Evolutionary conservation across 1,140 invertebrate genomes (phyloP).

Genomic region (Cataglyphis hispanica): DNA sequence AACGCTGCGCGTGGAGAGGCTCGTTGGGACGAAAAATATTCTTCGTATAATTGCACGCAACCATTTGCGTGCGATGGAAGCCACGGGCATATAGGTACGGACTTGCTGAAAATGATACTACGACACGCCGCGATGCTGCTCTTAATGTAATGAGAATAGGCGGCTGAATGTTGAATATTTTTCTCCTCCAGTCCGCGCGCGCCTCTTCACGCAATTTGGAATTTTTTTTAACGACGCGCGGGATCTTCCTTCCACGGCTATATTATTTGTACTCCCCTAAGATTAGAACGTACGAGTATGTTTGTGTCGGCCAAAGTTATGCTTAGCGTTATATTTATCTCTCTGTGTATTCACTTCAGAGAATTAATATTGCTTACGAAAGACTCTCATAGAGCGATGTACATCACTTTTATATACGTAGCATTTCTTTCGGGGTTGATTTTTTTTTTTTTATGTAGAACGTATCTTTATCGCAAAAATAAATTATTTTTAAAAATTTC

Average conservation of each 20-base stretch:
- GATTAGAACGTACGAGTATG: constrained; percentile 16
- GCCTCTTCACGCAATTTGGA: not conserved
- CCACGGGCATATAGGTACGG: not conserved
- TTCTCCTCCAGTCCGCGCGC: constrained; percentile 6
- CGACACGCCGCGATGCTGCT: constrained; percentile 11
- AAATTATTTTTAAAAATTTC: constrained; percentile 32
- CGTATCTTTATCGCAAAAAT: not conserved
- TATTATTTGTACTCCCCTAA: constrained; percentile 28
- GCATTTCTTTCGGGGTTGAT: not conserved
- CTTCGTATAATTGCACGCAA: constrained; percentile 59
- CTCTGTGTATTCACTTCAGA: not conserved
- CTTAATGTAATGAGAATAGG: constrained; percentile 48
- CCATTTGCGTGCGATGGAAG: constrained; percentile 31
- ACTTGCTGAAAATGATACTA: constrained; percentile 62
- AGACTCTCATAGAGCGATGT: not conserved
- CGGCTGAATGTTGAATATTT: not conserved
- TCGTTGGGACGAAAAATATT: constrained; percentile 57
- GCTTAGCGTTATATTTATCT: constrained; percentile 10
- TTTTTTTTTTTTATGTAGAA: not conserved
- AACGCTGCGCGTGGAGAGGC: not conserved
- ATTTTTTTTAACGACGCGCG: constrained; percentile 13
- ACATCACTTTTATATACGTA: not conserved
- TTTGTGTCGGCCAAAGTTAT: constrained; percentile 8
- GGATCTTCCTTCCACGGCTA: no score
- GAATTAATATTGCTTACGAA: constrained; percentile 37